Evolutionary conservation across 2,888 invertebrate genomes (phyloP), one percentile per base, ranked within the genome.

Genomic region (Operophtera brumata): DNA sequence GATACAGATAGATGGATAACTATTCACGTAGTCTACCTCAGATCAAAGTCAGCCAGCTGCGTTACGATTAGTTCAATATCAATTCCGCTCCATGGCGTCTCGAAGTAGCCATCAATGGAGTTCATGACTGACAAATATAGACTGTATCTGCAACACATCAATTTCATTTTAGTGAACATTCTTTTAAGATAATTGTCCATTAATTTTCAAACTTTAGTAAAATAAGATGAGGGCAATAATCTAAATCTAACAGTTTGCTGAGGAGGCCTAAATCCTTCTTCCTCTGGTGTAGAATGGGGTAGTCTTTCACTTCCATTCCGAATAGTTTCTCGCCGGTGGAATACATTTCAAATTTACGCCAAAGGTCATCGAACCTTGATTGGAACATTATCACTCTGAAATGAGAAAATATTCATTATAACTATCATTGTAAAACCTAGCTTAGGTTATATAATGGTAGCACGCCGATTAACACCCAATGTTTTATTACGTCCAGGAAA

Each of bases 241-340:
- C 20, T 20, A 20, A 20, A 7, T 2, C 83, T 78, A 96, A 97
- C 74, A 97, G 86, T 78, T 96, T 96, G 82, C 94, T 96, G 12
- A 97, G 86, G 45, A 97, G 91, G 76, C 94, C 94, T 67, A 97
- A 93, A 75, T 97, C 96, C 66, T 94, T 96, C 78, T 95, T 96
- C 62, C 96, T 93, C 66, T 94, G 92, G 57, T 94, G 92, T 45
- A 97, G 79, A 54, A 94, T 91, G 0, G 97, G 97, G 83, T 97
- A 97, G 54, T 96, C 95, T 12, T 95, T 94, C 6, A 95, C 92
- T 64, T 94, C 94, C 74, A 97, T 91, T 0, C 97, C 97, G 75
- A 97, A 97, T 43, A 97, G 81, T 63, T 93, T 93, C 84, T 97
- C 97, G 28, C 96, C 97, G 66, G 93, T 96, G 37, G 94, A 93